Conservation (phyloP, 2,797 vertebrate genomes). For the Tadarida brasiliensis region DNA sequence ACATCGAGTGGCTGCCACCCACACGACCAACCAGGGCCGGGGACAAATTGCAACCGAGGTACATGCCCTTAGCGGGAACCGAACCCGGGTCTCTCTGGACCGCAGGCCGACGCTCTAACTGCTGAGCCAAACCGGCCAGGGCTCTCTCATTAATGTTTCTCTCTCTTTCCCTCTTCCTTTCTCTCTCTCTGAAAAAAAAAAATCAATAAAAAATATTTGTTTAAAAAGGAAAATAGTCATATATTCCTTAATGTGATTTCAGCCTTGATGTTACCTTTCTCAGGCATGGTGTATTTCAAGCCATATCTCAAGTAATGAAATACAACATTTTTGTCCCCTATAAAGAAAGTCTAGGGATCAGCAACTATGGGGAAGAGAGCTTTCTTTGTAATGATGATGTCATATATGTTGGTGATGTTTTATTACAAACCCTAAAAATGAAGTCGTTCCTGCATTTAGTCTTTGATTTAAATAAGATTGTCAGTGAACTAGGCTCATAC, state of each 20-base stretch:
- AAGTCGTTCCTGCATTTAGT: background rate
- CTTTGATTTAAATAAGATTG: conserved; percentile 22
- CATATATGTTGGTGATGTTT: background rate
- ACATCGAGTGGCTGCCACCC: no score
- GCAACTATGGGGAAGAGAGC: background rate
- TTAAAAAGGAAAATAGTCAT: background rate
- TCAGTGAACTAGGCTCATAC: background rate
- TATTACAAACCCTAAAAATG: background rate
- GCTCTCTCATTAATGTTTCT: no score
- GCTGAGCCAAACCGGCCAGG: no score
- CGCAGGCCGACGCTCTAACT: no score
- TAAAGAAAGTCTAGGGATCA: background rate
- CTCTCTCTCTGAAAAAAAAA: no score
- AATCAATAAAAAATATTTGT: background rate
- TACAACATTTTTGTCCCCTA: background rate
- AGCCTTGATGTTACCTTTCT: background rate
- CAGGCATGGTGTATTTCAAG: background rate
- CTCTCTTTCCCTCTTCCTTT: no score
- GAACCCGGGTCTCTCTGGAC: no score
- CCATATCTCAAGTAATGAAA: background rate
- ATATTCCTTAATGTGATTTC: background rate
- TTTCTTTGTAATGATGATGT: background rate
- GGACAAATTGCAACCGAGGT: no score
- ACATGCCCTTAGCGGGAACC: no score
- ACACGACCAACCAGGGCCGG: no score